Base-by-base conservation (phyloP, 2,113 vertebrate genomes). In the Sebastes schlegelii region DNA sequence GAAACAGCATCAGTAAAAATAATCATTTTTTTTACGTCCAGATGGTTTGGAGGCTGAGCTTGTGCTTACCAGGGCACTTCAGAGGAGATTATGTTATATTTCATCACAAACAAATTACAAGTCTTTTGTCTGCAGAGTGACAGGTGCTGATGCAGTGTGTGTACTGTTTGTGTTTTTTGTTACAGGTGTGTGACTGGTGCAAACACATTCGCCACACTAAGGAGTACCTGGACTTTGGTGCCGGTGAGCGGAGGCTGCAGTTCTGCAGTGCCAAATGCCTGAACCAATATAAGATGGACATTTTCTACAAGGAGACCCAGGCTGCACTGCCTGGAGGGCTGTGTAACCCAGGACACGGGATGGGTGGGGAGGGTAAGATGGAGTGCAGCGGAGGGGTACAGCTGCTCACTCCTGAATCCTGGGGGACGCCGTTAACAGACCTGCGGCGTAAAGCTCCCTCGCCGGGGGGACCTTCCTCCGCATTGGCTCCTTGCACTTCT, bases 281-380 rank as follows among this genome's bases (percentile, higher is more conserved):
- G 92, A 99, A 99, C 96, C 98, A 99, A 92, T 99, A 99, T 94
- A 99, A 99, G 95, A 99, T 99, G 98, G 98, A 99, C 96, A 99
- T 99, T 95, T 99, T 99, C 96, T 99, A 99, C 95, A 99, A 99
- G 96, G 98, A 99, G 95, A 98, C 98, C 76, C 98, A 99, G 96
- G 98, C 98, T 70, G 98, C 97, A 43, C 96, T 99, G 92, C 98
- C 98, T 85, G 97, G 97, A 94, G 97, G 95, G 82, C 95, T 99
- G 89, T 99, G 97, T 92, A 97, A 97, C 95, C 95, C 97, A 64
- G 95, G 97, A 89, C 98, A 97, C 82, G 89, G 88, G 26, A 92
- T 95, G 87, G 94, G 94, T 79, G 93, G 96, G 34, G 98, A 99
- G 87, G 95, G 96, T 88, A 98, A 98, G 95, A 93, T 96, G 75